Evolutionary conservation across 2,797 vertebrate species (phyloP).

Genomic region (Argyrosomus regius): DNA sequence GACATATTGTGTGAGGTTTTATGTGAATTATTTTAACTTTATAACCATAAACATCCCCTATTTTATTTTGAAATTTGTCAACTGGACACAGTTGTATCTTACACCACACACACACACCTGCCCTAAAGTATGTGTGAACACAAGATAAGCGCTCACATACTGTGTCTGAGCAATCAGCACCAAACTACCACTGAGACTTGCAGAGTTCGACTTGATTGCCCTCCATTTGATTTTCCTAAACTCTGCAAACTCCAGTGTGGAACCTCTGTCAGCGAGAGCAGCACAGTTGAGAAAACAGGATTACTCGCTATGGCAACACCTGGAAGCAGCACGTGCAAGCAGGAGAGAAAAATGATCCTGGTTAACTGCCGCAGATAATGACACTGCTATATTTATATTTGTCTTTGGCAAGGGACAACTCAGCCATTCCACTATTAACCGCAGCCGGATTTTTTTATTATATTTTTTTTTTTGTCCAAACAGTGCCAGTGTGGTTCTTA

Average conservation of each 20-base stretch:
- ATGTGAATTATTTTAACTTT: background rate
- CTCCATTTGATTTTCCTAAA: slow-evolving; percentile 75
- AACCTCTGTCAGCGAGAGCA: slow-evolving; percentile 68
- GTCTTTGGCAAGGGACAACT: slow-evolving; percentile 71
- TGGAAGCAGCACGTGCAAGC: slow-evolving; percentile 71
- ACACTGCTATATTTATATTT: slow-evolving; percentile 79
- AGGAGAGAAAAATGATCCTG: slow-evolving; percentile 67
- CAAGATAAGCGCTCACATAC: slow-evolving; percentile 35
- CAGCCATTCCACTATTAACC: slow-evolving; percentile 59
- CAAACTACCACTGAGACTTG: slow-evolving; percentile 43
- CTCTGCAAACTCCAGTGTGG: slow-evolving; percentile 65
- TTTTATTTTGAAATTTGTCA: slow-evolving; percentile 21
- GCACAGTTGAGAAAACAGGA: slow-evolving; percentile 77
- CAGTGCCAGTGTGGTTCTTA: slow-evolving; percentile 52
- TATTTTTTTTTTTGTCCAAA: slow-evolving; percentile 41
- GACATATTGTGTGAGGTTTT: background rate
- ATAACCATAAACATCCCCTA: background rate
- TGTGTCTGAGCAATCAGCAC: slow-evolving; percentile 36
- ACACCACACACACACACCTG: slow-evolving; percentile 35
- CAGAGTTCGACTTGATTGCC: slow-evolving; percentile 64
- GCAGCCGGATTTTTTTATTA: slow-evolving; percentile 23
- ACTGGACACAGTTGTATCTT: background rate
- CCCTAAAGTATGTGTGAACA: slow-evolving; percentile 30
- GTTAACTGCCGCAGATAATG: slow-evolving; percentile 69
- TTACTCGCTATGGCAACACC: slow-evolving; percentile 80